Conservation (phyloP, 2,888 invertebrate genomes). For the Rhagonycha lutea region DNA sequence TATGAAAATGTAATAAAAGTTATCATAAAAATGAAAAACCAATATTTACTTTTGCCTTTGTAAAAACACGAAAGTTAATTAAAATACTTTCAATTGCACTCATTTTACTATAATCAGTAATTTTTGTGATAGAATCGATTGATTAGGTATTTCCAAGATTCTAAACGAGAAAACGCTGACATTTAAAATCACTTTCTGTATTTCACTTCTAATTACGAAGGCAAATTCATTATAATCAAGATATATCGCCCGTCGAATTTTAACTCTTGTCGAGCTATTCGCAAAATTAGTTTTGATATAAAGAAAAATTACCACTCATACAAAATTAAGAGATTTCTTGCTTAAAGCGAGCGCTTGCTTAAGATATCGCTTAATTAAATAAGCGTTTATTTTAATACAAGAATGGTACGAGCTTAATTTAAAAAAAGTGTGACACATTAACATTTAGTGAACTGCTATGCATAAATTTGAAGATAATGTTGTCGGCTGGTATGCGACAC, state of each 20-base stretch:
- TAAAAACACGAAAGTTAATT: background rate
- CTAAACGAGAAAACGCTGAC: constrained; percentile 17
- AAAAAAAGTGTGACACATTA: background rate
- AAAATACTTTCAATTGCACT: too few species aligned
- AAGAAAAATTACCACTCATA: background rate
- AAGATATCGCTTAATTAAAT: background rate
- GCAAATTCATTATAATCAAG: constrained; percentile 30
- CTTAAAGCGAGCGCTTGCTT: background rate
- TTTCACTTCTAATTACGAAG: constrained; percentile 29
- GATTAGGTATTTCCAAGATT: background rate
- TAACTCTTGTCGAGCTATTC: constrained; percentile 23
- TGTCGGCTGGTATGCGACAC: constrained; percentile 13
- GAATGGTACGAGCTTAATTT: background rate
- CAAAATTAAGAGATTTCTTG: background rate
- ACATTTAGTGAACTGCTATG: constrained; percentile 14
- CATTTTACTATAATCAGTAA: background rate
- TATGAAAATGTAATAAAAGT: background rate
- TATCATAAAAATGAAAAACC: background rate
- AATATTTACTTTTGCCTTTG: background rate
- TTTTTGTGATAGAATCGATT: background rate
- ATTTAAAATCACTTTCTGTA: constrained; percentile 28
- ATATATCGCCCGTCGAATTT: constrained; percentile 28
- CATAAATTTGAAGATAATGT: constrained; percentile 16
- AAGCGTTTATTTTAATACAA: background rate
- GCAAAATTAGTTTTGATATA: constrained; percentile 16